Evolutionary conservation across 2,888 invertebrate genomes (phyloP), one percentile per base, ranked within the genome.

Genomic region (Sinopyrophorus schimmeli): DNA sequence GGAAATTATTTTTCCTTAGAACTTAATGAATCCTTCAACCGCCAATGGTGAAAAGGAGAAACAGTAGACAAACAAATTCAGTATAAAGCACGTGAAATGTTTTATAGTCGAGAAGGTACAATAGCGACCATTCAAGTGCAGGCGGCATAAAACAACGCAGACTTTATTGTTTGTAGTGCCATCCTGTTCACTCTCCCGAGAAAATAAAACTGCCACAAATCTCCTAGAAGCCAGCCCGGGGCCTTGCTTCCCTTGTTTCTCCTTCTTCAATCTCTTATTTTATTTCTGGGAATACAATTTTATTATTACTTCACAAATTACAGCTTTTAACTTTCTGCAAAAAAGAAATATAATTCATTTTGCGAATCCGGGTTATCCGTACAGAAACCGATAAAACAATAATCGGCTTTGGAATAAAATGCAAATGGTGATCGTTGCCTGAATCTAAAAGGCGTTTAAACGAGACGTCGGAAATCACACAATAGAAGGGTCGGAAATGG

Each of bases 121-220:
- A 62, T 59, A 48, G 59, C 52, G 57, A 55, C 58, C 54, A 59
- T 63, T 60, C 60, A 59, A 57, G 60, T 61, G 60, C 61, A 50
- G 46, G 61, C 58, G 60, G 57, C 61, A 61, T 62, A 61, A 58
- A 62, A 61, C 60, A 59, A 56, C 59, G 59, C 46, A 54, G 58
- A 58, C 63, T 65, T 66, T 64, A 66, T 65, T 65, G 64, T 65
- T 63, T 64, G 62, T 65, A 62, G 60, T 61, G 64, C 63, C 63
- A 59, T 63, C 65, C 60, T 48, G 57, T 56, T 54, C 58, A 52
- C 58, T 57, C 63, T 60, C 59, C 44, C 55, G 62, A 59, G 65
- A 62, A 64, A 64, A 66, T 67, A 67, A 66, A 65, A 65, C 60
- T 57, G 61, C 66, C 64, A 61, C 64, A 64, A 66, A 65, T 66